These are phyloP conservation scores for Salvelinus fontinalis DNA, from an alignment of 2,113 vertebrate species.

Conservation along the genomic window DNA sequence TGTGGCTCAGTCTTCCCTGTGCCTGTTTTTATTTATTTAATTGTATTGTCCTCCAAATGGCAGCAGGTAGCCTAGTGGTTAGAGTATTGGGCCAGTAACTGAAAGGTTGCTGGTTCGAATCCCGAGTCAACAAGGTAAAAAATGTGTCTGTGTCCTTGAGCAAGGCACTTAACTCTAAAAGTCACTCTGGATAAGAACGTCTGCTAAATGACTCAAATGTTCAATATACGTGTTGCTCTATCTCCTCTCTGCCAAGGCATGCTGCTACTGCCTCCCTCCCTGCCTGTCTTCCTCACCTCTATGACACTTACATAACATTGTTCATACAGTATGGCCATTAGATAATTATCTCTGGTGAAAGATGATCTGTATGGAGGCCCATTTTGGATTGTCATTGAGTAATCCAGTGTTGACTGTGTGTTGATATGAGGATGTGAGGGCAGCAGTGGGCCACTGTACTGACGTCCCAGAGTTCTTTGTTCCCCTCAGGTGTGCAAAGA, in stretches of 20 bases:
- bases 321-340: neutral
- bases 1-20: neutral
- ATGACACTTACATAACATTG: neutral
- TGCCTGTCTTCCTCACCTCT: neutral
- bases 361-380: neutral
- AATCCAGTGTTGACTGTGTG: neutral
- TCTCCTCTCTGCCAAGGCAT: neutral
- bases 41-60: too few relatives aligned
- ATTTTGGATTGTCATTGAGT: neutral
- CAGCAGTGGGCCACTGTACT: neutral
- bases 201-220: too few relatives aligned
- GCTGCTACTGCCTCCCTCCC: neutral
- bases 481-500: slow-evolving; percentile 81
- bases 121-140: neutral
- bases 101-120: too few relatives aligned
- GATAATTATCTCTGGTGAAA: neutral
- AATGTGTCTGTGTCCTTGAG: neutral
- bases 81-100: too few relatives aligned
- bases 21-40: neutral
- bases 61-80: too few relatives aligned
- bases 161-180: too few relatives aligned
- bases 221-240: too few relatives aligned
- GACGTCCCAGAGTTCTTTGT: neutral
- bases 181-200: too few relatives aligned
- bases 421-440: too few relatives aligned